Conservation (phyloP, 1,140 invertebrate genomes). For the Protaetia brevitarsis region DNA sequence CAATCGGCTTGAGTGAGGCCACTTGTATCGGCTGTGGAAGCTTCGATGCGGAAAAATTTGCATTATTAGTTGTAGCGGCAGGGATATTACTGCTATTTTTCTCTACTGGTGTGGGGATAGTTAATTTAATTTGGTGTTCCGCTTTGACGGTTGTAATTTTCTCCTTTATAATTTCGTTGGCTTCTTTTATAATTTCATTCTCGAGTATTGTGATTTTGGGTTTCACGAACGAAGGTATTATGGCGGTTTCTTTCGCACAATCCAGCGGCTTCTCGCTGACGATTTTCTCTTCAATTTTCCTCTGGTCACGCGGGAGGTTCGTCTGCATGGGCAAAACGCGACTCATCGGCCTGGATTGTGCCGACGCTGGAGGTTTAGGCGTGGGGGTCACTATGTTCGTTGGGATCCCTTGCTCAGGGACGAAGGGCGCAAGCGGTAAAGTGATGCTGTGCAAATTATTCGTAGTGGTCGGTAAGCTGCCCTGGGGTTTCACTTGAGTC, state of each 20-base stretch:
- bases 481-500: neutral
- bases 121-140: constrained; percentile 8
- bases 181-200: constrained; percentile 42
- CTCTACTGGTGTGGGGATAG: neutral
- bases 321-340: constrained; percentile 71
- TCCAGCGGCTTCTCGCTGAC: constrained; percentile 45
- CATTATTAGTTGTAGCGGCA: neutral
- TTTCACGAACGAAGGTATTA: constrained; percentile 44
- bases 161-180: constrained; percentile 54
- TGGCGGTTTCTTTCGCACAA: neutral
- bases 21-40: neutral
- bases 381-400: constrained; percentile 67
- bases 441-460: constrained; percentile 50
- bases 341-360: constrained; percentile 64
- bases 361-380: constrained; percentile 49
- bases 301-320: constrained; percentile 37
- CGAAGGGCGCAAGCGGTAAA: constrained; percentile 57
- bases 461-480: neutral
- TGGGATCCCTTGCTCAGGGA: constrained; percentile 58
- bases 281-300: constrained; percentile 35
- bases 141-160: neutral
- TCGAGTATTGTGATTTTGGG: constrained; percentile 47
- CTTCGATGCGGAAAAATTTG: neutral
- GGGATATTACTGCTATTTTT: neutral
- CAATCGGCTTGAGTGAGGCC: neutral